Base-by-base conservation (phyloP, 1,140 invertebrate species). In the Drosophila setifemur region DNA sequence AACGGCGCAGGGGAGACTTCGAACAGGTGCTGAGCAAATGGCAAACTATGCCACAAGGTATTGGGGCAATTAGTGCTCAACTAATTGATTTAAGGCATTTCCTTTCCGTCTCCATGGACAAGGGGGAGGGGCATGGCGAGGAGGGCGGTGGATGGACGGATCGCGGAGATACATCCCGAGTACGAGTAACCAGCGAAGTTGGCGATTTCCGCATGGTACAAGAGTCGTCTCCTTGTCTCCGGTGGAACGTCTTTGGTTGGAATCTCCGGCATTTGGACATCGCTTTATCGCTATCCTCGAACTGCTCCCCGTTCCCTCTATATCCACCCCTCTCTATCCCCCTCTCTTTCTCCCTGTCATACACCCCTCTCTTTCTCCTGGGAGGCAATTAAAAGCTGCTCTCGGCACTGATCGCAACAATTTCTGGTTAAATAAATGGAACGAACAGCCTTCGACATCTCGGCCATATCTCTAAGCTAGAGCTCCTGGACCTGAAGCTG, bases 81-180 rank as follows among this genome's bases (percentile, higher is more conserved):
- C 85, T 88, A 88, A 88, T 88, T 88, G 85, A 88, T 88, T 88
- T 88, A 88, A 88, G 85, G 85, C 85, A 88, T 88, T 88, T 88
- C 85, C 86, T 88, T 73, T 83, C 47, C 45, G 67, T 53, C 52
- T 39, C 73, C 31, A 48, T 76, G 61, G 33, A 45, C 33, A 43
- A 28, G n/a, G 21, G 21, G 43, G 39, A 48, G 63, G 42, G 37
- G 54, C 53, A 35, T 29, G 49, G 53, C 53, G 40, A 29, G 49
- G 53, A 33, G 26, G 11, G 25, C 3, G 37, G 35, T 12, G 68
- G 47, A 39, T 33, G n/a, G n/a, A 37, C 35, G 40, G 11, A 23
- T 28, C 19, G 33, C 29, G 29, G 47, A 35, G 43, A 48, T 16
- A 8, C 50, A 23, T 14, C 26, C 39, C 9, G 9, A 23, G 42